Percentiles rank a stretch among this genome's conserved stretches.
Conservation (phyloP, 1,140 invertebrate genomes). For the Achatina immaculata region DNA sequence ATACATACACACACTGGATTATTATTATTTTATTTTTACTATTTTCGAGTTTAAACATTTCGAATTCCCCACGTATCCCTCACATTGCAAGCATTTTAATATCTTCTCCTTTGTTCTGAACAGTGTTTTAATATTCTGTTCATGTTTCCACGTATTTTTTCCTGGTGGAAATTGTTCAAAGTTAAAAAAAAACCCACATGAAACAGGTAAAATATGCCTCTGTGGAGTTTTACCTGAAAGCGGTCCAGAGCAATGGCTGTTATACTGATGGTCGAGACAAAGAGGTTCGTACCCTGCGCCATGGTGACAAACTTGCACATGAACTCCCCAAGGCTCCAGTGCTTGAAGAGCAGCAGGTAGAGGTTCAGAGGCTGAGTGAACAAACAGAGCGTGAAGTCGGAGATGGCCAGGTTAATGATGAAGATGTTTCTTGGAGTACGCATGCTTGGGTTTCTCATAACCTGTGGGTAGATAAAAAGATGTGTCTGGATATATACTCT, state of each 20-base stretch:
- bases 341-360: slow-evolving; percentile 78
- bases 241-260: slow-evolving; percentile 89
- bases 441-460: slow-evolving; percentile 85
- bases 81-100: too few relatives aligned
- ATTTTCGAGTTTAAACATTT: too few relatives aligned
- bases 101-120: too few relatives aligned
- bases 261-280: slow-evolving; percentile 90
- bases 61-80: too few relatives aligned
- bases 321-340: slow-evolving; percentile 71
- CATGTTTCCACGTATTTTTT: too few relatives aligned
- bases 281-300: slow-evolving; percentile 87
- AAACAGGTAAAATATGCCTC: too few relatives aligned
- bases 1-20: too few relatives aligned
- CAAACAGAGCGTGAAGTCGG: slow-evolving; percentile 85
- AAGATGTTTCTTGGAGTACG: slow-evolving; percentile 88
- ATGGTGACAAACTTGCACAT: slow-evolving; percentile 85
- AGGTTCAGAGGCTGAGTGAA: slow-evolving; percentile 89
- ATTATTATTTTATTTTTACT: too few relatives aligned
- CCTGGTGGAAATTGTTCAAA: too few relatives aligned
- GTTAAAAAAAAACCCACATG: too few relatives aligned
- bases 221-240: slow-evolving; percentile 71
- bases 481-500: neutral
- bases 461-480: neutral
- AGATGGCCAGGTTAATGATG: slow-evolving; percentile 90
- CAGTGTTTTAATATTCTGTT: too few relatives aligned